phyloP scores from a whole-genome alignment of 53 echinoderm and acorn worm genomes.

The Temnopleurus reevesii region DNA sequence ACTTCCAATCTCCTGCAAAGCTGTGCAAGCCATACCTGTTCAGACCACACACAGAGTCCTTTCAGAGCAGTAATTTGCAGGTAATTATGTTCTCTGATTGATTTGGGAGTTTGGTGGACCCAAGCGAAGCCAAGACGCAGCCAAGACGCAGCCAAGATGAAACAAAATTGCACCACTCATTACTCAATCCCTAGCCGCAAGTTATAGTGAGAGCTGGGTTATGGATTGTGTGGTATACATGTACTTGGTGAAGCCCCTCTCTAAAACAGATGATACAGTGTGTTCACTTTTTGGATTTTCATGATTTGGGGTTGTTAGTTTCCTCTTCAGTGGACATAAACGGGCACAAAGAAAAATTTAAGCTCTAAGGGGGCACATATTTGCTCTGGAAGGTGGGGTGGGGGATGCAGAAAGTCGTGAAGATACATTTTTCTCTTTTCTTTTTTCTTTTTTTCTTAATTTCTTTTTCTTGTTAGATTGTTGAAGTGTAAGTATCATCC shows the following conservation, averaged over 20 bases:
- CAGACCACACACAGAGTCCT: slow-evolving; percentile 37
- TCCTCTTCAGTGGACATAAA: too few species aligned
- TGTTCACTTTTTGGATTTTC: too few species aligned
- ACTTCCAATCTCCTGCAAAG: not conserved
- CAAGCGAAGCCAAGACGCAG: not conserved
- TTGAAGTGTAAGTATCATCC: too few species aligned
- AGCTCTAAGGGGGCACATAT: too few species aligned
- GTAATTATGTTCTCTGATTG: slow-evolving; percentile 48
- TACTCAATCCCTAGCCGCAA: slow-evolving; percentile 8
- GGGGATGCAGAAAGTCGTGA: too few species aligned
- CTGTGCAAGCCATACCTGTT: slow-evolving; percentile 1
- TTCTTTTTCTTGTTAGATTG: too few species aligned
- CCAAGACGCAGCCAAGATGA: not conserved
- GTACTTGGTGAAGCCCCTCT: slow-evolving; percentile 4
- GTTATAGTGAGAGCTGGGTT: not conserved
- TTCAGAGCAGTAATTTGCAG: slow-evolving; percentile 19
- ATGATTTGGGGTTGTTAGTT: too few species aligned
- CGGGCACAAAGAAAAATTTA: too few species aligned
- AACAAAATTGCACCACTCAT: not conserved
- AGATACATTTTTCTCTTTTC: too few species aligned
- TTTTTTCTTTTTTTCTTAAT: too few species aligned
- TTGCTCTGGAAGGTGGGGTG: too few species aligned
- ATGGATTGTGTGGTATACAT: slow-evolving; percentile 27
- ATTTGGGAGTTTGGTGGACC: slow-evolving; percentile 43
- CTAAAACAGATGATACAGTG: too few species aligned